Percentiles rank a stretch among this genome's conserved stretches.
Evolutionary conservation across 2,797 vertebrate species (phyloP).

Genomic region (Leucoraja ocellata): DNA sequence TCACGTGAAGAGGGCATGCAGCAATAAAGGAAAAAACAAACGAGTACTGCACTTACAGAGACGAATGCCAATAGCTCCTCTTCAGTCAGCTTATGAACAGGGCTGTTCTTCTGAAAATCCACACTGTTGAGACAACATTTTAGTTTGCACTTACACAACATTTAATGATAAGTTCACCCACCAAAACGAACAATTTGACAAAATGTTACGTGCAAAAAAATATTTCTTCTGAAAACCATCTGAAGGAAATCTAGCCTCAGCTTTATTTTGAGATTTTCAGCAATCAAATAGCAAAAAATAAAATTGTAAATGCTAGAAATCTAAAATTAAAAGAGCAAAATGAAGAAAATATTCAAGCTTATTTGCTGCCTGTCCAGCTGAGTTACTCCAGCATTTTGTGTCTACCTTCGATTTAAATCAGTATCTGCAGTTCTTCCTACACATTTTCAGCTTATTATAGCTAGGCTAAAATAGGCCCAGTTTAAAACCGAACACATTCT

Average conservation of each 20-base stretch:
- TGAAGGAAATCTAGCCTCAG: background rate
- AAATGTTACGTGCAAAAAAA: background rate
- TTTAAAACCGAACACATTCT: too few species aligned
- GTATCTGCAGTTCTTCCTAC: too few species aligned
- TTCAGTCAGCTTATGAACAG: constrained; percentile 82
- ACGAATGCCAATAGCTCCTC: constrained; percentile 87
- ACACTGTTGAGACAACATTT: constrained; percentile 62
- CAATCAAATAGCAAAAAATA: too few species aligned
- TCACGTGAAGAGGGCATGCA: background rate
- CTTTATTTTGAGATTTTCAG: too few species aligned
- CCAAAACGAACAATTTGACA: background rate
- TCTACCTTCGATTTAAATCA: too few species aligned
- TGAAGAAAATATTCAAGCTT: too few species aligned
- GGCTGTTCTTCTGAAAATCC: constrained; percentile 89
- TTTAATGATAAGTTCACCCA: background rate
- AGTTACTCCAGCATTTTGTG: too few species aligned
- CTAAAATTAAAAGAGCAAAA: too few species aligned
- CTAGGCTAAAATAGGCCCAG: too few species aligned
- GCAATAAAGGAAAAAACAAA: constrained; percentile 17
- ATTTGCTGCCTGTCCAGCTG: too few species aligned
- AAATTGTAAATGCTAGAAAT: too few species aligned
- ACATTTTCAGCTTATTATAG: too few species aligned
- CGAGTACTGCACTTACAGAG: constrained; percentile 66
- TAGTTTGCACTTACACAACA: background rate
- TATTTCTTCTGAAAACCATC: background rate